Evolutionary conservation across 2,797 vertebrate genomes (phyloP).

Genomic region (Smutsia gigantea): DNA sequence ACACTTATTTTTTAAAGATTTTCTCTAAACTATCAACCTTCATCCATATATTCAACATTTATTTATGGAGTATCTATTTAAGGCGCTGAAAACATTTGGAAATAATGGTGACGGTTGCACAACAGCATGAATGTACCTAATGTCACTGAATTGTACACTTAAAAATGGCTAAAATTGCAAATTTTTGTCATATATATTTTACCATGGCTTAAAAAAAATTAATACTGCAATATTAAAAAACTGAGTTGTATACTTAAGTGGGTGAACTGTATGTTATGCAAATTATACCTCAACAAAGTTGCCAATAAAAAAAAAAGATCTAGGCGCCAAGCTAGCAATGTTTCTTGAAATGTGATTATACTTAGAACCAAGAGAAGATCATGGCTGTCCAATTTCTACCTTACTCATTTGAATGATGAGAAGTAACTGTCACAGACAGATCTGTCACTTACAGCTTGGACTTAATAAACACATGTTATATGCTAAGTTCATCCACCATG

Average conservation of each 20-base stretch:
- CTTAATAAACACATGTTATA: background rate
- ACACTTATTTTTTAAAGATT: background rate
- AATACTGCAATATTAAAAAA: background rate
- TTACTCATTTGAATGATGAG: background rate
- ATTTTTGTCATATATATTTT: background rate
- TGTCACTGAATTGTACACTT: background rate
- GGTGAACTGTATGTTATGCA: background rate
- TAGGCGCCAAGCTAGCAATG: background rate
- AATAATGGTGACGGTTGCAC: background rate
- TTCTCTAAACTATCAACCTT: background rate
- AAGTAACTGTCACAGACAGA: background rate
- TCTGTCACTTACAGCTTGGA: background rate
- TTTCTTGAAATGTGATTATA: background rate
- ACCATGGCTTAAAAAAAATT: conserved; percentile 6
- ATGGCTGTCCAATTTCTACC: background rate
- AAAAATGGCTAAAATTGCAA: too few species aligned
- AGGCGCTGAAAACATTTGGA: background rate
- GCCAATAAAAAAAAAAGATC: background rate
- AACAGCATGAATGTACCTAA: background rate
- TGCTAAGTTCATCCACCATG: background rate
- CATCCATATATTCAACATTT: background rate
- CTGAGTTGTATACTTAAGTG: background rate
- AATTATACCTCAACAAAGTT: background rate
- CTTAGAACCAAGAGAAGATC: background rate
- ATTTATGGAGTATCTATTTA: background rate